Conservation (phyloP, 2,888 invertebrate genomes). For the Hylaea fasciaria region DNA sequence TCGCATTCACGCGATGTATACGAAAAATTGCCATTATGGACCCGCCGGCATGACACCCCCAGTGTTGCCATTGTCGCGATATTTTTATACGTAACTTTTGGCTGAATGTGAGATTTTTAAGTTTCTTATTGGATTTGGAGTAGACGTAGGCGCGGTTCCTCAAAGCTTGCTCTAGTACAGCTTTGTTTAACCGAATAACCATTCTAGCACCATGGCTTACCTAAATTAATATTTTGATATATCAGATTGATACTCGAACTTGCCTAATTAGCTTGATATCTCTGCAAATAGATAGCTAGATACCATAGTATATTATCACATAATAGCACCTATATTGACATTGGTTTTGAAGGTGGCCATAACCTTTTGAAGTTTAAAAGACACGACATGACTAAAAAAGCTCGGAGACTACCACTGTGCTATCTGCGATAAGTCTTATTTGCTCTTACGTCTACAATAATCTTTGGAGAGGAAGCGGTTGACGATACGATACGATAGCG, state of each 20-base stretch:
- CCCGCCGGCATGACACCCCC: conserved; percentile 68
- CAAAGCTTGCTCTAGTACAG: no score
- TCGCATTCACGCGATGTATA: conserved; percentile 74
- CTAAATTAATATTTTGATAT: no score
- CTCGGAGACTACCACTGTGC: conserved; percentile 21
- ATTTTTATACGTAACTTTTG: conserved; percentile 36
- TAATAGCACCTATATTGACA: no score
- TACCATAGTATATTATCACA: no score
- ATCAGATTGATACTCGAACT: no score
- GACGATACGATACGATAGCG: conserved; percentile 78
- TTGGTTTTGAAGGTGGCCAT: conserved; percentile 9
- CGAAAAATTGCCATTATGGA: conserved; percentile 81
- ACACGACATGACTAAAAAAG: conserved; percentile 2
- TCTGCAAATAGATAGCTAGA: no score
- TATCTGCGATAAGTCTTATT: conserved; percentile 72
- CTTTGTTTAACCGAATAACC: no score
- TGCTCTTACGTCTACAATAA: conserved; percentile 77
- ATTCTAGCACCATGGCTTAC: no score
- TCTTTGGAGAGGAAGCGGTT: conserved; percentile 81
- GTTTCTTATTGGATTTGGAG: background rate
- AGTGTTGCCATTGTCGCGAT: conserved; percentile 38
- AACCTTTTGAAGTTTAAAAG: conserved; percentile 9
- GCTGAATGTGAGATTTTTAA: conserved; percentile 14
- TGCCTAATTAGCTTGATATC: no score
- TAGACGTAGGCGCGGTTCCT: no score